Base-by-base conservation (phyloP, 2,113 vertebrate species). In the Nothobranchius kuhntae region DNA sequence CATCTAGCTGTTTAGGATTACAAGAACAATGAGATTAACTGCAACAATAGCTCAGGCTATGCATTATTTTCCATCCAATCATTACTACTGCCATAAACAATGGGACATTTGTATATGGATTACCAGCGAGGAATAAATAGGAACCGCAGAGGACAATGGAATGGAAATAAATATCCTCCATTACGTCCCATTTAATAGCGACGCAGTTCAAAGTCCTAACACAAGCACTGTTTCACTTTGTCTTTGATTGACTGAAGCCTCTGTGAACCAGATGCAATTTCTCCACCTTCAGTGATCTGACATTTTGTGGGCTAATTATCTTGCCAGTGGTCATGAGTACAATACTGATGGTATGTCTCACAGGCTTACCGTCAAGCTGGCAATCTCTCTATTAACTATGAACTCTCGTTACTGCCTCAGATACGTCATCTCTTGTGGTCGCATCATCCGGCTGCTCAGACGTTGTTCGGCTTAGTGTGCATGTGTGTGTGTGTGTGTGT, bases 241-340 rank as follows among this genome's bases (percentile, higher is more conserved):
- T 9, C 55, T 71, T 50, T 80, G 77, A 86, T 71, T 78, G 84
- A 88, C 64, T 68, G 73, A 67, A 75, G 56, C 14, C 53, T 72
- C n/a, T 35, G 57, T 63, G 61, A 79, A 53, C 54, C 69, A 75
- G 73, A 78, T 81, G 70, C 68, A 50, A 60, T 73, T 72, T 81
- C 68, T 68, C 46, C 59, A 65, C 56, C 69, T 61, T 81, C 65
- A 67, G 71, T 78, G 62, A 61, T 75, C 71, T 86, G 86, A 86
- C 84, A 86, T 86, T 89, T 88, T 76, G 74, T 36, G 40, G 67
- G 65, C 83, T 89, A 85, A 91, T 87, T 84, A 86, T 84, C 75
- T 80, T 26, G 66, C 83, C 77, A 80, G 65, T 81, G 84, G 77
- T 86, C 83, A 89, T 76, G 71, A 85, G 73, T 68, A 82, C 82